Base-by-base conservation (phyloP, 2,888 invertebrate species). In the Monochamus alternatus region DNA sequence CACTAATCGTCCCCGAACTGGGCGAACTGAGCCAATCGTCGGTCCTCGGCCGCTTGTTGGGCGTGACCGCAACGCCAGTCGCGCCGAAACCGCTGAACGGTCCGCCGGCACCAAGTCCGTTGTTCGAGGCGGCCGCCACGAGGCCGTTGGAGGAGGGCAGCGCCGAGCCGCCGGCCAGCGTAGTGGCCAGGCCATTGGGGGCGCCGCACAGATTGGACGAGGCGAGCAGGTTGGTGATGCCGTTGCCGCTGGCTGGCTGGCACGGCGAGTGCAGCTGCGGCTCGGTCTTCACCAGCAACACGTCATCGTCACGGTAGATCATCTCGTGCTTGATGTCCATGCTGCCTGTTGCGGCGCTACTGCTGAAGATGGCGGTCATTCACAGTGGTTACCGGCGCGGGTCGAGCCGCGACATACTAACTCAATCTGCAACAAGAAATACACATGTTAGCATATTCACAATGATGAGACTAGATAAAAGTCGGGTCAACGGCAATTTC, bases 301-400 rank as follows among this genome's bases (percentile, higher is more conserved):
- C 84, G 81, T 88, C 87, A 87, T 88, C 91, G 80, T 89, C 89
- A 85, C 86, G 91, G 90, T 88, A 92, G 89, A 92, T 91, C 90
- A 93, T 90, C 87, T 92, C 93, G 91, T 92, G 92, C 87, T 92
- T 92, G 88, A 93, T 88, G 89, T 92, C 92, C 92, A 92, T 92
- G 84, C 86, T 82, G 84, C 81, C 80, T 75, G 80, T 75, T 78
- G 77, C 75, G 71, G 58, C 70, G 78, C 79, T 74, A 80, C 77
- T 80, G 80, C 82, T 83, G 81, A 81, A 85, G 81, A 83, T 84
- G 84, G 84, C 84, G 79, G 85, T 83, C 84, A 82, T 86, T 82
- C 81, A 84, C 84, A 81, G 81, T 81, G 79, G 79, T 82, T 79
- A 81, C 78, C 80, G 81, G 69, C 72, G 79, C 74, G 78, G 79